Conservation (phyloP, 2,113 vertebrate species). For the Rutilus rutilus region DNA sequence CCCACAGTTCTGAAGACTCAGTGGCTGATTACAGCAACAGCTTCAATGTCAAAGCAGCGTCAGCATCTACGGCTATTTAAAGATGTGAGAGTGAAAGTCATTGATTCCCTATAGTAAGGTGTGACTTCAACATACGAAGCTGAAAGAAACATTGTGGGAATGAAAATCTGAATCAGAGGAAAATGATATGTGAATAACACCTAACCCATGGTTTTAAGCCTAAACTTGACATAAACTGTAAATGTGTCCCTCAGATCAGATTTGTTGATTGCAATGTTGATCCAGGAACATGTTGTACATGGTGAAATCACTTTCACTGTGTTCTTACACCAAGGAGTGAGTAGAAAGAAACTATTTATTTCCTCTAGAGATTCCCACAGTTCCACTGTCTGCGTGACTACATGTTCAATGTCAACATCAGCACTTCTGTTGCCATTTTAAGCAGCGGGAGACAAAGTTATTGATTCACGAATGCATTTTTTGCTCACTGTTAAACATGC, state of each 20-base stretch:
- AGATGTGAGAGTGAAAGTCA: background rate
- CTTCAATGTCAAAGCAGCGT: conserved; percentile 22
- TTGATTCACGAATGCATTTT: conserved; percentile 32
- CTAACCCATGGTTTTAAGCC: no score
- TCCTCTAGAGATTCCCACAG: conserved; percentile 15
- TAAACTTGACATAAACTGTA: no score
- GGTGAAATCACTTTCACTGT: no score
- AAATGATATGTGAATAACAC: no score
- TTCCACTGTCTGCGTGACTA: conserved; percentile 1
- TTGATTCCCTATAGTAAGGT: conserved; percentile 1
- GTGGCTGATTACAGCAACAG: conserved; percentile 13
- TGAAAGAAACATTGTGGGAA: background rate
- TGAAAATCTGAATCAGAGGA: no score
- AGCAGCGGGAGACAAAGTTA: conserved; percentile 34
- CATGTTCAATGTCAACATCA: conserved; percentile 39
- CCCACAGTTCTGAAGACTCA: no score
- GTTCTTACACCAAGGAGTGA: background rate
- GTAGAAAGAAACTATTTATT: background rate
- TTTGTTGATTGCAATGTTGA: no score
- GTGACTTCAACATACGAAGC: conserved; percentile 21
- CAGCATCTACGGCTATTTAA: conserved; percentile 33
- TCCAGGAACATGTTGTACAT: no score
- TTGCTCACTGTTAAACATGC: conserved; percentile 13
- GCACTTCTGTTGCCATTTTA: conserved; percentile 41
- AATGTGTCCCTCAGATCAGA: no score